Conservation (phyloP, 2,888 invertebrate species). For the Silvanus unidentatus region DNA sequence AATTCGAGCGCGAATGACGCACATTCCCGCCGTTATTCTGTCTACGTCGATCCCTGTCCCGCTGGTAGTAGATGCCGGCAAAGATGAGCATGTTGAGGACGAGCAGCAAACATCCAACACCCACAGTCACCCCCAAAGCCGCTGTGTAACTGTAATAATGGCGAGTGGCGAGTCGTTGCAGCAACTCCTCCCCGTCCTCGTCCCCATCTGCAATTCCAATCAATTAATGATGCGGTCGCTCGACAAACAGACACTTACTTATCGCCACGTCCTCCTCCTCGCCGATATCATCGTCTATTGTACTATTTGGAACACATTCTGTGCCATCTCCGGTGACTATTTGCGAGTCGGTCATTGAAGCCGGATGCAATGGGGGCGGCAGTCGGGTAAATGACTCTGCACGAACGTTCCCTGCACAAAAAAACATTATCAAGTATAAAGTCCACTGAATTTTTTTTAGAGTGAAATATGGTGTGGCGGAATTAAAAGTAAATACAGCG, state of each 20-base stretch:
- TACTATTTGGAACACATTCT: slow-evolving; percentile 41
- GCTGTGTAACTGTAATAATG: slow-evolving; percentile 67
- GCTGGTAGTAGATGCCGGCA: slow-evolving; percentile 69
- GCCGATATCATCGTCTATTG: slow-evolving; percentile 32
- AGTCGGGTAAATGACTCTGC: slow-evolving; percentile 49
- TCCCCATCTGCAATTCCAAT: slow-evolving; percentile 33
- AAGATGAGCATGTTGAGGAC: slow-evolving; percentile 70
- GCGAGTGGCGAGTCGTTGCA: slow-evolving; percentile 51
- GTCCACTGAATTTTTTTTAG: no score
- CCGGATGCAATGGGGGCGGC: slow-evolving; percentile 45
- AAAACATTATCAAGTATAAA: no score
- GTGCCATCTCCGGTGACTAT: slow-evolving; percentile 31
- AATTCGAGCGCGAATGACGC: slow-evolving; percentile 33
- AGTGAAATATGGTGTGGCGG: not conserved
- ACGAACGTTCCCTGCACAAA: slow-evolving; percentile 45
- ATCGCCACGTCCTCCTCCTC: slow-evolving; percentile 32
- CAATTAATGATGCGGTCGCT: no score
- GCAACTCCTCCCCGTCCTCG: slow-evolving; percentile 50
- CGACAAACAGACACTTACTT: slow-evolving; percentile 20
- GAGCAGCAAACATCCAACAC: slow-evolving; percentile 65
- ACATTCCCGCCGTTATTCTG: slow-evolving; percentile 28
- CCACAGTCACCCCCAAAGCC: slow-evolving; percentile 70
- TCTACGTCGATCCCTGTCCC: slow-evolving; percentile 52
- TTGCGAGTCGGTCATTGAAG: slow-evolving; percentile 40
- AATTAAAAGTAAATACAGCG: slow-evolving; percentile 4